phyloP scores from a whole-genome alignment of 2,888 invertebrate species.

The Epinotia ramella region DNA sequence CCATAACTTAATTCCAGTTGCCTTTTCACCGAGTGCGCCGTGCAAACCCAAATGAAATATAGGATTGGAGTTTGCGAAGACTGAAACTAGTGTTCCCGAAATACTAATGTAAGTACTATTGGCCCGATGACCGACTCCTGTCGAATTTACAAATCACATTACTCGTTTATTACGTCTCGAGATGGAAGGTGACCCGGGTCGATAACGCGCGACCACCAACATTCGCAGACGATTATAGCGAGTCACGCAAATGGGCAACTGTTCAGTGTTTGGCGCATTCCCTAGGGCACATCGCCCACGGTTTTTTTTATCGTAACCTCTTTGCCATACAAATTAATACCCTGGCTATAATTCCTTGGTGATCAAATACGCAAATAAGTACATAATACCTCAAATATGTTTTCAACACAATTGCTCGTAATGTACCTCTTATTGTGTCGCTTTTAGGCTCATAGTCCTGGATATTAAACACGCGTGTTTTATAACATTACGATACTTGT shows the following conservation, averaged over 20 bases:
- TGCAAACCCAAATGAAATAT: neutral
- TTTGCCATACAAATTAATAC: neutral
- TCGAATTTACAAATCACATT: conserved; percentile 26
- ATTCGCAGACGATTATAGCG: conserved; percentile 10
- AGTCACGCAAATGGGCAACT: conserved; percentile 28
- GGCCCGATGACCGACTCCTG: conserved; percentile 15
- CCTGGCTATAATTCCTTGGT: no score
- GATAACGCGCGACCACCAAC: conserved; percentile 16
- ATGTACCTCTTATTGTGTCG: no score
- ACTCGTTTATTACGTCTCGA: conserved; percentile 27
- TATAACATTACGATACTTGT: no score
- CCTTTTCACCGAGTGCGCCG: neutral
- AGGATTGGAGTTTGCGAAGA: neutral
- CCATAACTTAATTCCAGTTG: no score
- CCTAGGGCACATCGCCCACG: conserved; percentile 13
- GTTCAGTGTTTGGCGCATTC: conserved; percentile 10
- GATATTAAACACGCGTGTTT: no score
- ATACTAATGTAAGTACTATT: conserved; percentile 6
- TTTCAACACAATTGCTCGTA: no score
- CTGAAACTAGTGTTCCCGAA: neutral
- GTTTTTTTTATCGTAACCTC: neutral
- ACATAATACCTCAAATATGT: no score
- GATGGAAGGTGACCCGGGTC: conserved; percentile 32
- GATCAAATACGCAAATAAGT: no score
- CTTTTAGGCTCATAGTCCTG: no score